Base-by-base conservation (phyloP, 2,113 vertebrate genomes). In the Melanostigma gelatinosum region DNA sequence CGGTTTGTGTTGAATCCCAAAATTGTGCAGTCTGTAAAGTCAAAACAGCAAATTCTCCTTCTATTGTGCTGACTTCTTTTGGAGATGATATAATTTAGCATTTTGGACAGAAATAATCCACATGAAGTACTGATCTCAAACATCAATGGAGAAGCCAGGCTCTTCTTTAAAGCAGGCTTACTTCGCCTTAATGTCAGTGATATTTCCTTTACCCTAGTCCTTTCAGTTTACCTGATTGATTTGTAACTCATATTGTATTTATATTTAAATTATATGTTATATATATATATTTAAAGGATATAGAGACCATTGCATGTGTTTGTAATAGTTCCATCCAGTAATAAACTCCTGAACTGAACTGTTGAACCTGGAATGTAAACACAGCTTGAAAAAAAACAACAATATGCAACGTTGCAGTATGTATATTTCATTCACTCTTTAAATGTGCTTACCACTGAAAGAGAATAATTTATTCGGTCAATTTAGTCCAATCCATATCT, bases 381-480 rank as follows among this genome's bases (percentile, higher is more conserved):
- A 40, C 24, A 67, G 9, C 8, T 34, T 77, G n/a, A 55, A 65
- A 80, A 65, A 76, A 29, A 29, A 87, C 22, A 61, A 29, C 29
- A 60, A 36, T 34, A 54, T 75, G 54, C 66, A 71, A 52, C n/a
- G 13, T 29, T 70, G 57, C 34, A 61, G 16, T 81, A 80, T 87
- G 50, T 88, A 81, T 84, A 77, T 86, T 88, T 89, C 86, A 93
- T 92, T 85, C 65, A 72, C 72, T 63, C 64, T 15, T 4, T 65
- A 61, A 87, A 85, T 62, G 77, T 73, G 70, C 50, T 81, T 72
- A 65, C 65, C 61, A 80, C 50, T 86, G 72, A 90, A 92, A 87
- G 44, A 65, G 42, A 91, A 91, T 93, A 70, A 90, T 92, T 89
- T 83, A 91, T 89, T 77, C 84, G 73, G 54, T 82, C 68, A 73